These are phyloP conservation scores for Mesocentrotus franciscanus DNA, from an alignment of 53 echinoderm and acorn worm genomes.

Conservation along the genomic window DNA sequence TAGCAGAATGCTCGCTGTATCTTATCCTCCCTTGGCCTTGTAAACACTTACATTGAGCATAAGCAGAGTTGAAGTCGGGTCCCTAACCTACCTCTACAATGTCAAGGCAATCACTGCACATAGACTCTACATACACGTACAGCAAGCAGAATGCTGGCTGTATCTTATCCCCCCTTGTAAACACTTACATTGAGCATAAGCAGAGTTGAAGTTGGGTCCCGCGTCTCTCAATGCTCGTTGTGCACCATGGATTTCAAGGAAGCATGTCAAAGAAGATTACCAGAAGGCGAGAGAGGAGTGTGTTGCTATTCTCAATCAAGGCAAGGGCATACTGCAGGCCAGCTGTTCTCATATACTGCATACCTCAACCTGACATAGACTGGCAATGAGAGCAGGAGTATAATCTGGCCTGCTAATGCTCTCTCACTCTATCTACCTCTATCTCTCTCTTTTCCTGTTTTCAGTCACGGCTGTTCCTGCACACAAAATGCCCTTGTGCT, in stretches of 20 bases:
- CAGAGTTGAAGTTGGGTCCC: neutral
- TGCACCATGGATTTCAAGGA: conserved; percentile 8
- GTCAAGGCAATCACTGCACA: neutral
- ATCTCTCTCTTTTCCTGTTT: conserved; percentile 7
- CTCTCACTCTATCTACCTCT: neutral
- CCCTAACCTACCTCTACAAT: neutral
- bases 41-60: conserved; percentile 37
- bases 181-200: conserved; percentile 34
- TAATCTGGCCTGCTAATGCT: conserved; percentile 22
- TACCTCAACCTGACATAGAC: neutral
- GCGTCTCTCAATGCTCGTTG: neutral
- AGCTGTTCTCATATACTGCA: neutral
- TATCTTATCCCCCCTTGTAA: neutral
- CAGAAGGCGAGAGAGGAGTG: neutral
- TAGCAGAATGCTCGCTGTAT: neutral
- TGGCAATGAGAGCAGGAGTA: neutral
- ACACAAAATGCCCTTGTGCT: neutral
- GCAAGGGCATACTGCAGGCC: neutral
- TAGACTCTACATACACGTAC: neutral
- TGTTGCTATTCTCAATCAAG: neutral
- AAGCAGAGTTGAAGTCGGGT: neutral
- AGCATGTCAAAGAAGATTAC: neutral
- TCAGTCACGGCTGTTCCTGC: conserved; percentile 40
- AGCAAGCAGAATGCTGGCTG: neutral
- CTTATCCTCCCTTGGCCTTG: neutral